Base-by-base conservation (phyloP, 2,888 invertebrate species). In the Leptinotarsa juncta region DNA sequence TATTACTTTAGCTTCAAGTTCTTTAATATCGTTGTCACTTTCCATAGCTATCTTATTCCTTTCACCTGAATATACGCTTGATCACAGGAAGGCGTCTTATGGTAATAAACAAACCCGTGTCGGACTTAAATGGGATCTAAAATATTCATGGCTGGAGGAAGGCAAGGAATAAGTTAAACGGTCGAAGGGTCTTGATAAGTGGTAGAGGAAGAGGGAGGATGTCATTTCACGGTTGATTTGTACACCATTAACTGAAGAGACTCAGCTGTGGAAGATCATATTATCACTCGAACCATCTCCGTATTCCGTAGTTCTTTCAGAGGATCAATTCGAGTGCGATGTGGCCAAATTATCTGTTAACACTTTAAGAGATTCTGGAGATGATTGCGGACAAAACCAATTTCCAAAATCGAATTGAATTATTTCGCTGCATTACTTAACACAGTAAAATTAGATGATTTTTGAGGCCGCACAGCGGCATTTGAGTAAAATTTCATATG, bases 141-240 rank as follows among this genome's bases (percentile, higher is more conserved):
- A 77, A 77, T 77, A 77, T 77, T 77, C 77, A 77, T 77, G 75
- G 68, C 51, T 65, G 65, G 53, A 66, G 69, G 60, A 75, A 67
- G 60, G 67, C 68, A 51, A 23, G 62, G 76, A 81, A 77, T 80
- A 76, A 73, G 77, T 77, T 78, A 78, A 78, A 79, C 75, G 78
- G 73, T 77, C 73, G 72, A 76, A 72, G 73, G 78, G 68, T 70
- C 77, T 77, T 76, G 78, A 80, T 79, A 79, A 78, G 78, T 76
- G 81, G 76, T 53, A 76, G 76, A 80, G 65, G 75, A 71, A 78
- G 79, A 77, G 68, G 75, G 76, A 75, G 77, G 75, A 83, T 79
- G 79, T 83, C 80, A 82, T 83, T 82, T 82, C 79, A 79, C 79
- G 80, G 74, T 81, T 83, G 82, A 83, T 82, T 83, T 83, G 81